These are phyloP conservation scores for Xestia sexstrigata DNA, from an alignment of 2,888 invertebrate species.

Conservation along the genomic window DNA sequence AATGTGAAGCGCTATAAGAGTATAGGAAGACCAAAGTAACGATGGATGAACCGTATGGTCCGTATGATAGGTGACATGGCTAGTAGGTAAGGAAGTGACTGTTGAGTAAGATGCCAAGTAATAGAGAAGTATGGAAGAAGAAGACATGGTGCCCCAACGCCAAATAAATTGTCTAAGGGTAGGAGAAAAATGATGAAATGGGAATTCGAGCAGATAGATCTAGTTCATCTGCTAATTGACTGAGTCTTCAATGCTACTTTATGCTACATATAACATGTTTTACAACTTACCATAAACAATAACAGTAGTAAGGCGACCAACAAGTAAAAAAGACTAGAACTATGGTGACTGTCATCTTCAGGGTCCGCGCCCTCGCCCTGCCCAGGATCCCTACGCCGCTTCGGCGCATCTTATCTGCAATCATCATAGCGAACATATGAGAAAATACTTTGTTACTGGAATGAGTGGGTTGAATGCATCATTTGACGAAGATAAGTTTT, in stretches of 20 bases:
- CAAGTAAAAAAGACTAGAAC: constrained; percentile 98
- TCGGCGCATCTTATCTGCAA: constrained; percentile 93
- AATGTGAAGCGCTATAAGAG: too few species aligned
- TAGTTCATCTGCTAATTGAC: not conserved
- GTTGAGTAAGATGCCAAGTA: not conserved
- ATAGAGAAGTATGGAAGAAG: not conserved
- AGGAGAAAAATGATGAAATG: too few species aligned
- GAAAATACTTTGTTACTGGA: not conserved
- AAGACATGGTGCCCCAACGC: not conserved
- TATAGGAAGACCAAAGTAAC: not conserved
- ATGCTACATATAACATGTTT: not conserved
- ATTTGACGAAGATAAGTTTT: not conserved
- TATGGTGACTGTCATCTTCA: constrained; percentile 98
- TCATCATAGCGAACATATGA: not conserved
- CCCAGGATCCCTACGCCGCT: constrained; percentile 96
- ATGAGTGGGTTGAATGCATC: not conserved
- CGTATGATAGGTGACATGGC: not conserved
- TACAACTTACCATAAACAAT: constrained; percentile 94
- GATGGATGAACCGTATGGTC: not conserved
- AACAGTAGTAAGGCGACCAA: constrained; percentile 99
- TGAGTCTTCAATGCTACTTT: too few species aligned
- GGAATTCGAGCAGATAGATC: not conserved
- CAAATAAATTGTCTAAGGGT: not conserved
- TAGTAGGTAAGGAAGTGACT: not conserved
- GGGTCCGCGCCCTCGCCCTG: constrained; percentile 95